Conservation (phyloP, 2,888 invertebrate genomes). For the Galeruca laticollis region DNA sequence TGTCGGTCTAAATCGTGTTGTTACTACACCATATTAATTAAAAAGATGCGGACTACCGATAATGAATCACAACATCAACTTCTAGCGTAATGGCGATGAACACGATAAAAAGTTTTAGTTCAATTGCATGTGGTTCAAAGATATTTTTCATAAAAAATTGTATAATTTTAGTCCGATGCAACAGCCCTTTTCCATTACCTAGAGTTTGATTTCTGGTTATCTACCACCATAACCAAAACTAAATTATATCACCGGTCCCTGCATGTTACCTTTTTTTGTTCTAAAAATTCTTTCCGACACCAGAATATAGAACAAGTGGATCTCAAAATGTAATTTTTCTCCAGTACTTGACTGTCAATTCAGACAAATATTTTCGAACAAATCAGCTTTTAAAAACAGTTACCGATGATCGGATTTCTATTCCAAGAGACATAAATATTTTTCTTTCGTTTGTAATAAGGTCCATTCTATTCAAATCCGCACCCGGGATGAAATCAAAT, state of each 20-base stretch:
- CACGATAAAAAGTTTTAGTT: not conserved
- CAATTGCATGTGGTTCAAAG: not conserved
- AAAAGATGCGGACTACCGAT: not conserved
- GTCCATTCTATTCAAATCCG: conserved; percentile 26
- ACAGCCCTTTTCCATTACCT: too few relatives aligned
- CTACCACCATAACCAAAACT: too few relatives aligned
- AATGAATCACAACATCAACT: not conserved
- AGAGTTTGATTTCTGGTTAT: too few relatives aligned
- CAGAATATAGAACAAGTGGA: too few relatives aligned
- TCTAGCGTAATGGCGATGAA: not conserved
- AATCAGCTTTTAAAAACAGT: not conserved
- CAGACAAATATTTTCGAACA: not conserved
- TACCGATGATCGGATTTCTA: conserved; percentile 3
- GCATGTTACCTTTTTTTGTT: too few relatives aligned
- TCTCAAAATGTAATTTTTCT: too few relatives aligned
- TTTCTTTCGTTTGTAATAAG: conserved; percentile 19
- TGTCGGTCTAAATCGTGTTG: not conserved
- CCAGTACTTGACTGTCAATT: not conserved
- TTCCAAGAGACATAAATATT: conserved; percentile 16
- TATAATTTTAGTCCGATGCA: not conserved
- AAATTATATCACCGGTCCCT: too few relatives aligned
- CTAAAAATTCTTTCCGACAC: too few relatives aligned
- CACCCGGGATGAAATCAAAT: conserved; percentile 26
- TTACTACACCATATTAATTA: conserved; percentile 11
- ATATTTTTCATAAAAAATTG: not conserved